Conservation (phyloP, 1,140 invertebrate species). For the Brachionus manjavacas region DNA sequence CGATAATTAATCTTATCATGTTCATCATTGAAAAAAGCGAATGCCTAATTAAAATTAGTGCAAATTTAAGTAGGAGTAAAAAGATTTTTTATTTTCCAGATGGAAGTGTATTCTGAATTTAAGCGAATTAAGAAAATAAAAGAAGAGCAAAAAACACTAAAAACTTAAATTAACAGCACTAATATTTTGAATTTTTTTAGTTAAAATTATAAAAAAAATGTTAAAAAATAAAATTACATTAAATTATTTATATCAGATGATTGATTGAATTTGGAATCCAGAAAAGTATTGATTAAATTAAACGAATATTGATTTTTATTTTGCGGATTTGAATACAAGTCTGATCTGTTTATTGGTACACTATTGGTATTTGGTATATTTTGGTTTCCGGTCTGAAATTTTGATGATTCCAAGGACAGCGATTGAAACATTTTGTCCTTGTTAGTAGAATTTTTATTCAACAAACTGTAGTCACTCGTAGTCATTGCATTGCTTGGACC, state of each 20-base stretch:
- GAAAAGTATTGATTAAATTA: neutral
- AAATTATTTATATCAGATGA: neutral
- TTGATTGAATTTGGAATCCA: neutral
- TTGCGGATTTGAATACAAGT: slow-evolving; percentile 3
- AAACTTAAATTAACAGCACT: too few species aligned
- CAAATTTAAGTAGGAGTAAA: too few species aligned
- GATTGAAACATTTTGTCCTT: slow-evolving; percentile 30
- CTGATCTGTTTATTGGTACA: slow-evolving; percentile 30
- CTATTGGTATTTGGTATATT: slow-evolving; percentile 10
- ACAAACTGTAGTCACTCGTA: slow-evolving; percentile 5
- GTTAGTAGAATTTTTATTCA: neutral
- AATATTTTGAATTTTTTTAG: neutral
- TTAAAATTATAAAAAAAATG: neutral
- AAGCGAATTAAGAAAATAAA: too few species aligned
- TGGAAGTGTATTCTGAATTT: too few species aligned
- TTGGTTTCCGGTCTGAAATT: neutral
- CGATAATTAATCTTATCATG: too few species aligned
- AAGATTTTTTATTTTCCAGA: too few species aligned
- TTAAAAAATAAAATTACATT: neutral
- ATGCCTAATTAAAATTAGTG: too few species aligned
- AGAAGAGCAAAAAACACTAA: too few species aligned
- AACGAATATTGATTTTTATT: neutral
- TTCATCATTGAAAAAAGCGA: too few species aligned
- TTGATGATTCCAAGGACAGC: neutral
- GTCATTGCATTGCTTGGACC: neutral